These are phyloP conservation scores for Callorhinus ursinus DNA, from an alignment of 2,113 vertebrate species.

Conservation along the genomic window DNA sequence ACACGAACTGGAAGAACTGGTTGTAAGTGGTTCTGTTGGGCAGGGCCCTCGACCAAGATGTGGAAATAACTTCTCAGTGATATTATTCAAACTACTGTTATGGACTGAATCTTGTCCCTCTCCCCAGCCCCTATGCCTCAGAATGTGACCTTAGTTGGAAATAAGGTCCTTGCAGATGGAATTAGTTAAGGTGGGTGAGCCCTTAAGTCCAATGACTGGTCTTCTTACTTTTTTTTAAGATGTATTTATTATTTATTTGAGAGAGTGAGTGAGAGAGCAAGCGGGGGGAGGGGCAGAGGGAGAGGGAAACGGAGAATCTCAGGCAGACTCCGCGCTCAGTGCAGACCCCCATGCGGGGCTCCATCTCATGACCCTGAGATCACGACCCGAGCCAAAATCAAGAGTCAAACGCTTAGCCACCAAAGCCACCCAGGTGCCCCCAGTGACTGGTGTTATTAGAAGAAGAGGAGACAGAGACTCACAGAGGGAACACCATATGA, in stretches of 20 bases:
- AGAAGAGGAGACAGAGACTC: neutral
- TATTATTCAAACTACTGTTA: neutral
- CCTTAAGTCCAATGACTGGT: neutral
- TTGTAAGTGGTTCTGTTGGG: neutral
- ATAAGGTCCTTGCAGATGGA: neutral
- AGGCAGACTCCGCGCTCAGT: too few relatives aligned
- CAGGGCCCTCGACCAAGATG: neutral
- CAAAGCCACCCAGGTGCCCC: too few relatives aligned
- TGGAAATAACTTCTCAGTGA: neutral
- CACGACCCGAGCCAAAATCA: too few relatives aligned
- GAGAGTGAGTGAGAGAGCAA: neutral
- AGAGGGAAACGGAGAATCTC: neutral
- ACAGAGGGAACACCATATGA: neutral
- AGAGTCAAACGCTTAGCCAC: too few relatives aligned
- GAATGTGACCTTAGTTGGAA: neutral
- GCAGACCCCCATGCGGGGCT: too few relatives aligned
- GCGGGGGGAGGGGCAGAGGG: neutral
- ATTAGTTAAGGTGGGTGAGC: neutral
- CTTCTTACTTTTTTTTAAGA: neutral
- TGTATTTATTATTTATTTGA: neutral
- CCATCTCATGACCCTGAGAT: too few relatives aligned
- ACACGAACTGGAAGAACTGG: neutral
- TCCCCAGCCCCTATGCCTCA: neutral
- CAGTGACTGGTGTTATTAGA: neutral
- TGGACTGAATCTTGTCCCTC: neutral